A percentile compares a stretch with the other conserved stretches of the same genome.
Evolutionary conservation across 2,797 vertebrate genomes (phyloP).

Genomic region (Prionace glauca): DNA sequence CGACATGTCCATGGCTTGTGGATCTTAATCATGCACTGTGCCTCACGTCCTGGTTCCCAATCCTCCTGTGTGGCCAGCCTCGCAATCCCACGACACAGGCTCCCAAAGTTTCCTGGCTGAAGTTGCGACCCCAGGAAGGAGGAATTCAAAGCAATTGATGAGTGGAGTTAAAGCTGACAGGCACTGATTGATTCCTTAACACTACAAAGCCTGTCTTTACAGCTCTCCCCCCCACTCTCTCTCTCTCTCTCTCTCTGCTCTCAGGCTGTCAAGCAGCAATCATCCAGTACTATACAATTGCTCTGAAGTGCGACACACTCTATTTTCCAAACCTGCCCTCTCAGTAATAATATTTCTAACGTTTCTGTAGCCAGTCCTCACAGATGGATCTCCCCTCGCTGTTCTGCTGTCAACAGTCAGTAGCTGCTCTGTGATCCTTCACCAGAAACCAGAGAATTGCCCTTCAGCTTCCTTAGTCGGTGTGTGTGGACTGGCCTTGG

Average conservation of each 20-base stretch:
- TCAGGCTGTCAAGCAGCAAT: background rate
- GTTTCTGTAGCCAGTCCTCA: background rate
- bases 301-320: background rate
- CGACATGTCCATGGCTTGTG: slow-evolving; percentile 52
- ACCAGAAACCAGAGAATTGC: background rate
- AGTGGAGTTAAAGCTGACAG: background rate
- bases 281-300: background rate
- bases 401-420: background rate
- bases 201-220: background rate
- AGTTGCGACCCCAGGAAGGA: background rate
- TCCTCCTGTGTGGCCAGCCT: accelerated
- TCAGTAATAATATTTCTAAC: background rate
- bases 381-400: background rate
- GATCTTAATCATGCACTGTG: slow-evolving; percentile 41
- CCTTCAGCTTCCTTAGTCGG: background rate
- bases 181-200: background rate
- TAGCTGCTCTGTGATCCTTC: background rate
- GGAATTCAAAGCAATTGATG: background rate
- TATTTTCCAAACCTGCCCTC: background rate
- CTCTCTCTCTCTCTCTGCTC: background rate
- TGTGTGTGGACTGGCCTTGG: background rate
- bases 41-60: background rate
- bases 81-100: background rate
- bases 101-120: background rate
- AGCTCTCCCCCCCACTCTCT: background rate